phyloP scores from a whole-genome alignment of 2,888 invertebrate genomes.

The Epinotia brunnichana region DNA sequence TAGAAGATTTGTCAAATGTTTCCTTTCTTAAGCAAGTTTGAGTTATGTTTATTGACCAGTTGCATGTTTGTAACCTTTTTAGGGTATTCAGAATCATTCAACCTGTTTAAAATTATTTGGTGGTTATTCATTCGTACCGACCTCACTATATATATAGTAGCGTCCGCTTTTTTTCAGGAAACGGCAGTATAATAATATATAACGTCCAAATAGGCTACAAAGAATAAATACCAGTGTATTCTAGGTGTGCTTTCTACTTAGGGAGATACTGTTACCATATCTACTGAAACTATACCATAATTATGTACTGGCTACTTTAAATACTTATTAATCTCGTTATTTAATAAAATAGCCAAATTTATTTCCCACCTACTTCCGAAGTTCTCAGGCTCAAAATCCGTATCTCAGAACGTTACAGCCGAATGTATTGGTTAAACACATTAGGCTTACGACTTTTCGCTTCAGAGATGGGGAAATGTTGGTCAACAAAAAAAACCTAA shows the following conservation, averaged over 20 bases:
- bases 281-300: not conserved
- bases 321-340: conserved; percentile 1
- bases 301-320: not conserved
- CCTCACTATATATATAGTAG: too few species aligned
- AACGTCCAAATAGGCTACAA: not conserved
- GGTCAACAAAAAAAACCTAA: conserved; percentile 54
- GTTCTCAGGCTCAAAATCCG: conserved; percentile 43
- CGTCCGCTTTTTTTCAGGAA: not conserved
- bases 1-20: conserved; percentile 32
- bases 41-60: conserved; percentile 34
- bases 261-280: not conserved
- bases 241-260: too few species aligned
- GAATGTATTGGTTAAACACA: not conserved
- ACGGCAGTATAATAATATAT: not conserved
- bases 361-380: conserved; percentile 37
- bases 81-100: not conserved
- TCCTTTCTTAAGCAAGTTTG: conserved; percentile 39
- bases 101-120: not conserved
- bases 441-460: not conserved
- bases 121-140: not conserved
- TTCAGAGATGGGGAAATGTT: conserved; percentile 40
- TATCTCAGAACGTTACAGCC: not conserved
- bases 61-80: not conserved
- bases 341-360: conserved; percentile 10
- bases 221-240: not conserved